A percentile compares a stretch with the other conserved stretches of the same genome.
Evolutionary conservation across 2,113 vertebrate genomes (phyloP).

Genomic region (Apus apus): DNA sequence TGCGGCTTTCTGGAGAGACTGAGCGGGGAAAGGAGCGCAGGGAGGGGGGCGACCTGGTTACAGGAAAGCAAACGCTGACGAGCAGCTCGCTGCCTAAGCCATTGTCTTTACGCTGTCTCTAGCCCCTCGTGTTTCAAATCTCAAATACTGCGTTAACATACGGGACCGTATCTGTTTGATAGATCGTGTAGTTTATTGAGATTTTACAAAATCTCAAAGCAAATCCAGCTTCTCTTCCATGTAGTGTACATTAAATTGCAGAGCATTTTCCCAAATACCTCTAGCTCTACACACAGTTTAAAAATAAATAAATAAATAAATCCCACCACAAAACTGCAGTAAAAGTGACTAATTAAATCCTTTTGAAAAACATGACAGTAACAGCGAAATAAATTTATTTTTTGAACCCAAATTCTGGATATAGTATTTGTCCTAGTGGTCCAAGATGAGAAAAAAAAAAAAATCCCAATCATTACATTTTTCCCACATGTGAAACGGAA

Average conservation of each 20-base stretch:
- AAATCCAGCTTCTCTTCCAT: neutral
- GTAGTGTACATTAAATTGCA: neutral
- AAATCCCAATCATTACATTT: neutral
- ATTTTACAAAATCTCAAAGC: neutral
- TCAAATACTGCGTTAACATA: neutral
- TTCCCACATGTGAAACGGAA: neutral
- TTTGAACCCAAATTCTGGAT: constrained; percentile 6
- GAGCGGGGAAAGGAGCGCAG: neutral
- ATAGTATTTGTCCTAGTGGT: neutral
- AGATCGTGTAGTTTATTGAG: neutral
- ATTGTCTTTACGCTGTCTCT: neutral
- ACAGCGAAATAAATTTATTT: constrained; percentile 38
- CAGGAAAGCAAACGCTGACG: neutral
- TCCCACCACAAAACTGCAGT: neutral
- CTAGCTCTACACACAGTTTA: neutral
- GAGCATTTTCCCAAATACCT: neutral
- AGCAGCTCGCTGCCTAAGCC: neutral
- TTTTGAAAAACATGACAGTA: constrained; percentile 17
- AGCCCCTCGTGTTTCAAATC: neutral
- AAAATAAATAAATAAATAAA: neutral
- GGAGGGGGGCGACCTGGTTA: neutral
- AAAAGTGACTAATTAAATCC: constrained; percentile 13
- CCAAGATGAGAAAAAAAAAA: neutral
- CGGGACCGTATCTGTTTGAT: neutral
- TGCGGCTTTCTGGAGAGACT: neutral